These are phyloP conservation scores for Danionella dracula DNA, from an alignment of 2,797 vertebrate genomes.

Conservation along the genomic window DNA sequence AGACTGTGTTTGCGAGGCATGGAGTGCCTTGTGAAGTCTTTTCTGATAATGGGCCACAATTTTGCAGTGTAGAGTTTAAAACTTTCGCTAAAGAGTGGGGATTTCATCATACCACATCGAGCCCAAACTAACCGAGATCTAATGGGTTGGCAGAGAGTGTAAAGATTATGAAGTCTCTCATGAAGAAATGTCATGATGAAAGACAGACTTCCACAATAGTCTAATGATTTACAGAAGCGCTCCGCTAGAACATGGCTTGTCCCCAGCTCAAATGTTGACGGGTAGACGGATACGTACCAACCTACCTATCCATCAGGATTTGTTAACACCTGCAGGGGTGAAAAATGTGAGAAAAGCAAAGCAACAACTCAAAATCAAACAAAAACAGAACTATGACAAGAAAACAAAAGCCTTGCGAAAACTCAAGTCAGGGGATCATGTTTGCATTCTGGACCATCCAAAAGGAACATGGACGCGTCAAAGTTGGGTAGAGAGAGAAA, in stretches of 20 bases:
- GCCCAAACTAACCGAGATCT: conserved; percentile 26
- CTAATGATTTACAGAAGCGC: conserved; percentile 17
- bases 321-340: no score
- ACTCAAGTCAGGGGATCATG: not conserved
- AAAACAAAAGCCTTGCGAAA: not conserved
- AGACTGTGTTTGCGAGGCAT: no score
- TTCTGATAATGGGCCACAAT: conserved; percentile 29
- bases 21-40: conserved; percentile 18
- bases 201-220: not conserved
- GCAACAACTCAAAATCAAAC: no score
- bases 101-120: conserved; percentile 20
- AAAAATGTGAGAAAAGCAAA: no score
- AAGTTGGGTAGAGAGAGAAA: not conserved
- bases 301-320: no score
- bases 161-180: no score
- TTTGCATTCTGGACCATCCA: not conserved
- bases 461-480: not conserved
- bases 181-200: conserved; percentile 15
- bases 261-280: no score
- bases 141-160: conserved; percentile 28
- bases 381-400: no score
- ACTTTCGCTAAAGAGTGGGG: conserved; percentile 30
- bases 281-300: not conserved
- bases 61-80: conserved; percentile 23
- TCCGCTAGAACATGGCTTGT: conserved; percentile 14